Conservation (phyloP, 2,888 invertebrate genomes). For the Drosophila subquinaria region DNA sequence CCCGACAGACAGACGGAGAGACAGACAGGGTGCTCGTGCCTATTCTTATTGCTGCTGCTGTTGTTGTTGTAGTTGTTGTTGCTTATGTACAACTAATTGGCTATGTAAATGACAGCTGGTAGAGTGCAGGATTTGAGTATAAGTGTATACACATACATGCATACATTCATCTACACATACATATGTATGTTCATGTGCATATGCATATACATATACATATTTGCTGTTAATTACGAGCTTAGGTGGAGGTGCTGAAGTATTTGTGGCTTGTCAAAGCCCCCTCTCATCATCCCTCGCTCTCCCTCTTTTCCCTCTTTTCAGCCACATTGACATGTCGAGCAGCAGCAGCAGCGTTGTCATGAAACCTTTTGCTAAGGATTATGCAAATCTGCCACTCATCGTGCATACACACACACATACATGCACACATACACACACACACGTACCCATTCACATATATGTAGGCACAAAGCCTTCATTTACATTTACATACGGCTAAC, state of each 20-base stretch:
- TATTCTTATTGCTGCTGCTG: slow-evolving; percentile 26
- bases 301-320: slow-evolving; percentile 14
- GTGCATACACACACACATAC: slow-evolving; percentile 57
- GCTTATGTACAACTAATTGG: slow-evolving; percentile 76
- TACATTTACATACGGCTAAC: slow-evolving; percentile 78
- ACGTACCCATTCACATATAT: slow-evolving; percentile 19
- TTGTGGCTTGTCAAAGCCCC: slow-evolving; percentile 58
- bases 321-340: slow-evolving; percentile 75
- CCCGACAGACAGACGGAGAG: not conserved
- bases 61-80: slow-evolving; percentile 38
- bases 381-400: slow-evolving; percentile 80
- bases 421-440: slow-evolving; percentile 17
- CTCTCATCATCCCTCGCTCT: not conserved
- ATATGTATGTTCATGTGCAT: slow-evolving; percentile 7
- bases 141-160: slow-evolving; percentile 24
- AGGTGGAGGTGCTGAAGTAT: slow-evolving; percentile 63
- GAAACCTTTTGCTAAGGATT: slow-evolving; percentile 80
- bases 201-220: slow-evolving; percentile 25
- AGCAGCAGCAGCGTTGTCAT: slow-evolving; percentile 69
- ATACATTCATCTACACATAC: not conserved
- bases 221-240: slow-evolving; percentile 75
- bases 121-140: slow-evolving; percentile 46
- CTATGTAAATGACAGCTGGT: slow-evolving; percentile 75
- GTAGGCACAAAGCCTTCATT: slow-evolving; percentile 72
- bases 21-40: slow-evolving; percentile 4